A percentile compares a stretch with the other conserved stretches of the same genome.
Evolutionary conservation across 2,113 vertebrate genomes (phyloP).

Genomic region (Callipepla squamata): DNA sequence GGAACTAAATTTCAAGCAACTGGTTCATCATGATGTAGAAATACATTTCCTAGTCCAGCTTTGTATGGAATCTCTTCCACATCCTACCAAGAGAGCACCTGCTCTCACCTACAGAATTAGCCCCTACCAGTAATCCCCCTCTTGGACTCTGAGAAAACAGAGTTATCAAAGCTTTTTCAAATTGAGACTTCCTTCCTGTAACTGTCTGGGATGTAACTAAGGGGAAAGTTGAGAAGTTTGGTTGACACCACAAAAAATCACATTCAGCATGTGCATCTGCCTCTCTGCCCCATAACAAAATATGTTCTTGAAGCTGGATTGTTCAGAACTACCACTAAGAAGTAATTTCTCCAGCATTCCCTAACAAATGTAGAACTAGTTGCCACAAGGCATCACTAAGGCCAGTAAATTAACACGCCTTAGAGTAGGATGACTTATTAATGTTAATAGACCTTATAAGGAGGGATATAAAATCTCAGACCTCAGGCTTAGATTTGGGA

Average conservation of each 20-base stretch:
- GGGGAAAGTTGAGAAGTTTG: conserved; percentile 2
- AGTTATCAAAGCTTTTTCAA: background rate
- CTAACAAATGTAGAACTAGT: conserved; percentile 42
- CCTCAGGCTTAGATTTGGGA: conserved; percentile 55
- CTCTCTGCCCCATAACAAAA: conserved; percentile 21
- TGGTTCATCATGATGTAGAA: background rate
- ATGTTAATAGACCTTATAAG: conserved; percentile 60
- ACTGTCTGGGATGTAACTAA: background rate
- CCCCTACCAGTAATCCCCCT: background rate
- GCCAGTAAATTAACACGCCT: conserved; percentile 15
- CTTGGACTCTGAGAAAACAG: background rate
- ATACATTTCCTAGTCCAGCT: background rate
- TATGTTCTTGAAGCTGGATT: conserved; percentile 7
- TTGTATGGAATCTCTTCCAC: background rate
- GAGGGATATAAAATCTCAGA: conserved; percentile 28
- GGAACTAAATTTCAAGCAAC: background rate
- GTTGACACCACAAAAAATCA: conserved; percentile 11
- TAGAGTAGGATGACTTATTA: conserved; percentile 56
- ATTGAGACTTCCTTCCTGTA: background rate
- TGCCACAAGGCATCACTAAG: conserved; percentile 16
- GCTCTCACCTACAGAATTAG: background rate
- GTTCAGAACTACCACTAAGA: conserved; percentile 11
- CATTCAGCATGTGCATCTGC: conserved; percentile 45
- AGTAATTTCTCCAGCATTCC: conserved; percentile 23
- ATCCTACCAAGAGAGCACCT: background rate